Base-by-base conservation (phyloP, 1,140 invertebrate species). In the Temnothorax curvispinosus region DNA sequence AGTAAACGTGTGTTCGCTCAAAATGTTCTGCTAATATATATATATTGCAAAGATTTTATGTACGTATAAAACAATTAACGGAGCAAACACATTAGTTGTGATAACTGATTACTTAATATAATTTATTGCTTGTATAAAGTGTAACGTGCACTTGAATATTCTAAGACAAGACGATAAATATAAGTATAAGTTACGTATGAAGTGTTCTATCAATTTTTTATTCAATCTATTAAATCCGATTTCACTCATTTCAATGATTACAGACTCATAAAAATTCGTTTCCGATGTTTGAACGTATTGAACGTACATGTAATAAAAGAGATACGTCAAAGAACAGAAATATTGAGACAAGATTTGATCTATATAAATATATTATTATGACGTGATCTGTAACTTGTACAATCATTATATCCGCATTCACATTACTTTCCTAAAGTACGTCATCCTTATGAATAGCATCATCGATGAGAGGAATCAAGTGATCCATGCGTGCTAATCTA, bases 91-190 rank as follows among this genome's bases (percentile, higher is more conserved):
- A 41, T 6, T 90, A 91, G 84, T 85, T 90, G 89, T 90, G 90
- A 92, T 92, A 74, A 89, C 90, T 92, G 88, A 38, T 90, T 87
- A 72, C 78, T 88, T 91, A 82, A 89, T 88, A 87, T 93, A 90
- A 90, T 87, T 93, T 93, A 93, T 93, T 89, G 92, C 88, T 91
- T 94, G 93, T 94, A 94, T 77, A 93, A 93, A 93, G 47, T 93
- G 92, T 94, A 93, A 90, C 93, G 93, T 92, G 87, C 86, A 85
- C 84, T 90, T 91, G 85, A 89, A 91, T 88, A 81, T 92, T 92
- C 85, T 91, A 90, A 92, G 81, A 89, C 87, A 89, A 56, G 92
- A 85, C 74, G 75, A 92, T 89, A 56, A 89, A 75, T 82, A 92
- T 90, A 92, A 88, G 89, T 82, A 92, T 90, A 92, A 88, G 89